phyloP scores from a whole-genome alignment of 2,888 invertebrate species.

The Lycaena phlaeas region DNA sequence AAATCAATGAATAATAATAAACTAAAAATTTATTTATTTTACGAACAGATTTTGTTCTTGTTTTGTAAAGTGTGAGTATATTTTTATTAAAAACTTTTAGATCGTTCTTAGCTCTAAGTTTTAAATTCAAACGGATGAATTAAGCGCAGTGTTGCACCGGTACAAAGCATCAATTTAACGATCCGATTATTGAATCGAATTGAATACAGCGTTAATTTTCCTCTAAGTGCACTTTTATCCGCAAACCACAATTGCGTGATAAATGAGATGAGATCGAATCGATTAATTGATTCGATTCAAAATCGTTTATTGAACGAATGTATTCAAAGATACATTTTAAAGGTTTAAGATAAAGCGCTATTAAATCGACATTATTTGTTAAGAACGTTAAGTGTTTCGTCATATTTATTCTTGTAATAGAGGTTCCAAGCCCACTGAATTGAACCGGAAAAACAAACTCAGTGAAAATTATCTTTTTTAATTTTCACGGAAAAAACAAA shows the following conservation, averaged over 20 bases:
- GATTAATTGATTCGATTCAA: constrained; percentile 14
- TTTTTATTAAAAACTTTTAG: no score
- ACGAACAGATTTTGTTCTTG: no score
- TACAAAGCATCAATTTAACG: constrained; percentile 6
- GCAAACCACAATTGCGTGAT: constrained; percentile 30
- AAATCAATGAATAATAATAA: no score
- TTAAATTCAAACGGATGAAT: not conserved
- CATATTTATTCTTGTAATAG: constrained; percentile 2
- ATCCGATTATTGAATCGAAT: constrained; percentile 2
- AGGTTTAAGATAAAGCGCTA: not conserved
- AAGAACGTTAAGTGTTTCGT: not conserved
- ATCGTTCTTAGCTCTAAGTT: not conserved
- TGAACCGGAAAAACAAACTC: no score
- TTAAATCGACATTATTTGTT: constrained; percentile 4
- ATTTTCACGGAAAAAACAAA: no score
- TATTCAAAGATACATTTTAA: not conserved
- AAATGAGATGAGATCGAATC: constrained; percentile 15
- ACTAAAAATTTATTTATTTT: no score
- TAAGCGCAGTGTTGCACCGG: constrained; percentile 1
- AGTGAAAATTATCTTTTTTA: no score
- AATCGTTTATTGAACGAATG: constrained; percentile 3
- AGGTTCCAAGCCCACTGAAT: no score
- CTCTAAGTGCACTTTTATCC: constrained; percentile 36
- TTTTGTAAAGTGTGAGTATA: no score
- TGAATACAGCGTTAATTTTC: constrained; percentile 17